Base-by-base conservation (phyloP, 2,888 invertebrate genomes). In the Melinopterus prodromus region DNA sequence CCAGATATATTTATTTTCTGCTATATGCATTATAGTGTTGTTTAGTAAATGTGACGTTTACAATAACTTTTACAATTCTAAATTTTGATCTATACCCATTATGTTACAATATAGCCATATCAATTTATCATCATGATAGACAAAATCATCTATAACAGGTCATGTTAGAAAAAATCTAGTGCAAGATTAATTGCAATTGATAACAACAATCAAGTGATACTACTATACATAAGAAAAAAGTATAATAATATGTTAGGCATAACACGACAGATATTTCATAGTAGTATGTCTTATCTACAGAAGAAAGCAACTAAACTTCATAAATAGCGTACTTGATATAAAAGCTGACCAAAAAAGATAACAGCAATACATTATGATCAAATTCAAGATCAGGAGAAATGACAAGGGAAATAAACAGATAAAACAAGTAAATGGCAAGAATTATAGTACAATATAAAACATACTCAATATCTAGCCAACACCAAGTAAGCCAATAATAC, bases 171-270 rank as follows among this genome's bases (percentile, higher is more conserved):
- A 53, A 53, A 9, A 53, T 53, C 53, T 53, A 53, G 12, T 53
- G 7, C 53, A 3, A 53, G 5, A 53, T 12, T 53, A 3, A 53
- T 53, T 9, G 53, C 12, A 1, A 7, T 3, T 53, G 53, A 53
- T 53, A 53, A 53, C 53, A 7, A 53, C 2, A 53, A 9, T 53
- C 53, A 9, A 53, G 53, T 53, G 53, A 53, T 53, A 71, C n/a
- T n/a, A 71, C 71, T 12, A 35, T 35, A 71, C 14, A 71, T 35
- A 71, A 26, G 16, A 7, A 71, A 71, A 53, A 53, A 53, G 74
- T 36, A 72, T 6, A 6, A 72, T 72, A n/a, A 3, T 16, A n/a
- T 72, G 0, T 72, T 16, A 72, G 2, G 26, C 26, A 16, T 16
- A 74, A 74, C 35, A 26, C 74, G 26, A 14, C 15, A 26, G 26